Evolutionary conservation across 2,888 invertebrate species (phyloP).

Genomic region (Seira ritae): DNA sequence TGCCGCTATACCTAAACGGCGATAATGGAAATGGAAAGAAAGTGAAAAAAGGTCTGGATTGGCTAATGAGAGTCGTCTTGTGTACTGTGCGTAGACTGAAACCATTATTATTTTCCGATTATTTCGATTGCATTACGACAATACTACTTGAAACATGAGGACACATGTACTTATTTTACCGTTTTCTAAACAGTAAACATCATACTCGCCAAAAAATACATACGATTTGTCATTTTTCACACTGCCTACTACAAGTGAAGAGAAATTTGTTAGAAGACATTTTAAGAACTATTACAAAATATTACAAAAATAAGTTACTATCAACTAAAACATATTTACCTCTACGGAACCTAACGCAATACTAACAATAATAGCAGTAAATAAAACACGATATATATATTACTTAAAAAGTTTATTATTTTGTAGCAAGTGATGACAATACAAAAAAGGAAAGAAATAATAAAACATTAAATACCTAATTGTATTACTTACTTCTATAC

Average conservation of each 20-base stretch:
- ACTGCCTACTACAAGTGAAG: slow-evolving; percentile 53
- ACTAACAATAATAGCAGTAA: slow-evolving; percentile 26
- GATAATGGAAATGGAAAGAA: too few relatives aligned
- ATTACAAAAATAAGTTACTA: too few relatives aligned
- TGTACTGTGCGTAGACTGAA: neutral
- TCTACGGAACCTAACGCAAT: slow-evolving; percentile 52
- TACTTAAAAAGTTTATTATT: slow-evolving; percentile 22
- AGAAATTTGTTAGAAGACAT: slow-evolving; percentile 53
- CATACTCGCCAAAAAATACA: neutral
- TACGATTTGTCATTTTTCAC: slow-evolving; percentile 46
- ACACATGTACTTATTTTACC: neutral
- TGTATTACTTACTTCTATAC: too few relatives aligned
- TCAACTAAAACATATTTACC: slow-evolving; percentile 24
- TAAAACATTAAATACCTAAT: too few relatives aligned
- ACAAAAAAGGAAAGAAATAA: too few relatives aligned
- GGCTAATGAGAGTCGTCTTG: too few relatives aligned
- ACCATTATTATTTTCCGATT: neutral
- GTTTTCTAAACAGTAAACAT: neutral
- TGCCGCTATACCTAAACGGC: too few relatives aligned
- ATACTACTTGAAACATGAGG: neutral
- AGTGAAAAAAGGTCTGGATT: neutral
- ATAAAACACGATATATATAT: slow-evolving; percentile 1
- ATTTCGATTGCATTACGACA: neutral
- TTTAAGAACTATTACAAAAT: slow-evolving; percentile 25
- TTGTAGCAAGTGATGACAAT: slow-evolving; percentile 22